Base-by-base conservation (phyloP, 2,113 vertebrate species). In the Thermophis baileyi region DNA sequence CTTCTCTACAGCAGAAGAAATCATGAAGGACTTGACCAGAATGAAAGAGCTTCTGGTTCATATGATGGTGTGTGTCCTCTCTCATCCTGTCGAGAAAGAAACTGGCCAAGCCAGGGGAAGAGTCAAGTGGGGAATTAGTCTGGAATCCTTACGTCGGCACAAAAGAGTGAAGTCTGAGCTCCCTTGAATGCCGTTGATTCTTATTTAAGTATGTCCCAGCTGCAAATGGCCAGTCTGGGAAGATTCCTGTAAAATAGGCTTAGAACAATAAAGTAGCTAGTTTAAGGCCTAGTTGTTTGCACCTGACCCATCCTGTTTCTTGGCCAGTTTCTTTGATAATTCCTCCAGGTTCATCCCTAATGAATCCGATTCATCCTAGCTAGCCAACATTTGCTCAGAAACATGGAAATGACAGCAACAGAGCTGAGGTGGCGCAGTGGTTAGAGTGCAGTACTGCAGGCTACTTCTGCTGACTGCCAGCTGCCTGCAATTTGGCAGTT, bases 371-470 rank as follows among this genome's bases (percentile, higher is more conserved):
- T 44, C 35, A 91, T 94, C 95, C 94, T 95, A 93, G 93, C 93
- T 95, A 93, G 95, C 95, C 22, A 94, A 94, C 90, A 90, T 89
- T 90, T 12, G 4, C 89, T 89, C 91, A 95, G 91, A 96, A 95
- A 96, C 92, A 93, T 95, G 91, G 24, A 69, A 81, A 94, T 92
- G 87, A 90, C 90, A 96, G 95, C 91, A 95, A 95, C 53, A 96
- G 95, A 97, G 18, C 90, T 51, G 50, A 14, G 3, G 50, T 16
- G 50, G 3, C 12, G 0, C 50, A 51, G 50, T 51, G 14, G 50
- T 16, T 3, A 51, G 14, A 16, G 14, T 14, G 14, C 3, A 51
- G 50, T 11, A 50, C 0, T 11, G 11, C 49, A 50, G 49, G 11
- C 49, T 50, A 50, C 11, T 50, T 50, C 10, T 50, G 49, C 10